Evolutionary conservation across 2,888 invertebrate genomes (phyloP), one percentile per base, ranked within the genome.

Genomic region (Gymnocheta viridis): DNA sequence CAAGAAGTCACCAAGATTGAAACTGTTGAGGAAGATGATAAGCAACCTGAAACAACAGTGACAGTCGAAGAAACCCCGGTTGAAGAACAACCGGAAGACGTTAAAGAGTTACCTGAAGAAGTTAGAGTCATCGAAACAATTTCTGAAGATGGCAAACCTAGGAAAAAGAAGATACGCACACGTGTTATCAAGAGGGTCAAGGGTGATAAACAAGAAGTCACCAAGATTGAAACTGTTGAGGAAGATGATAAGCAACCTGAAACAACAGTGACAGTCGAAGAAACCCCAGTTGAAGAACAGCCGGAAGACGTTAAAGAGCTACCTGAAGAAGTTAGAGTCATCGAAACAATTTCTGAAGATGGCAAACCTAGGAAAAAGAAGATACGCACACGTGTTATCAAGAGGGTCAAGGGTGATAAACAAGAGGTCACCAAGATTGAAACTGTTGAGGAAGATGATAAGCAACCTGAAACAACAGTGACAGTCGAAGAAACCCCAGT

Each of bases 391-490:
- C 64, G 64, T 17, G 19, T 64, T 10, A 64, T 64, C 29, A 64
- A 64, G 6, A 64, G 29, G 29, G 24, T 64, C 2, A 64, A 29
- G 64, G 64, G 64, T 19, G 44, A 44, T 12, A 64, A 64, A 12
- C 64, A 64, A 47, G 44, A 64, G 29, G 64, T 64, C 17, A 64
- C 64, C 2, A 64, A 64, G 29, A 64, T 64, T 29, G 47, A 64
- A 47, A 64, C 64, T 64, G 64, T 64, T 19, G 64, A 64, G 19
- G 64, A 64, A 64, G 64, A 64, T 12, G 64, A 64, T 10, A 47
- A 64, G 19, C 29, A 19, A 5, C 64, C 64, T 17, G 47, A 47
- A 64, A 64, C 64, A 12, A 64, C 47, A 64, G 64, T 64, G 2
- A 64, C 64, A 29, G 64, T 64, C 0, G 64, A 64, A 47, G 64